These are phyloP conservation scores for Plebejus argus DNA, from an alignment of 2,888 invertebrate genomes.

Conservation along the genomic window DNA sequence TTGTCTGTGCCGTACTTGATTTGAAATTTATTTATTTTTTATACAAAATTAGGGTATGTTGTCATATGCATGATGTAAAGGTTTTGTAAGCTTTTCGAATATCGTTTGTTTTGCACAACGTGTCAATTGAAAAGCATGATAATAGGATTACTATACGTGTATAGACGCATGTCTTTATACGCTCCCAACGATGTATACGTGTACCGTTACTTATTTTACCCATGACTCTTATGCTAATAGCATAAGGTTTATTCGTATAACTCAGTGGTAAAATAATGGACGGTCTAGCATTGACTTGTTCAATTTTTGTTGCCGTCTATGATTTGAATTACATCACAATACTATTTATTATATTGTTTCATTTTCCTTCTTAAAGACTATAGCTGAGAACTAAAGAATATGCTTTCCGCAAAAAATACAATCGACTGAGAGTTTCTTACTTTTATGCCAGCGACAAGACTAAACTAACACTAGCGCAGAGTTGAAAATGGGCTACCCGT, in stretches of 20 bases:
- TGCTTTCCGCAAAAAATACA: too few relatives aligned
- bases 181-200: slow-evolving; percentile 45
- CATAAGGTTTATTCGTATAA: background rate
- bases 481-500: too few relatives aligned
- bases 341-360: slow-evolving; percentile 57
- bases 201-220: background rate
- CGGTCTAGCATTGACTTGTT: slow-evolving; percentile 34
- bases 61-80: slow-evolving; percentile 18
- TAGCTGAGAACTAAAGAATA: background rate
- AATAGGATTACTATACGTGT: background rate
- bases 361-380: slow-evolving; percentile 41
- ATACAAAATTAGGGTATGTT: slow-evolving; percentile 13
- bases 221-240: background rate
- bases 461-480: too few relatives aligned
- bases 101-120: slow-evolving; percentile 3
- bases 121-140: slow-evolving; percentile 22
- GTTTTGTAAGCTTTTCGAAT: slow-evolving; percentile 21
- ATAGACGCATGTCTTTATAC: slow-evolving; percentile 32
- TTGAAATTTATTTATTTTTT: slow-evolving; percentile 28
- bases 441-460: too few relatives aligned
- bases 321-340: slow-evolving; percentile 76
- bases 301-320: slow-evolving; percentile 66
- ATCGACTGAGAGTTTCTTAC: too few relatives aligned
- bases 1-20: slow-evolving; percentile 18
- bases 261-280: background rate